Base-by-base conservation (phyloP, 1,140 invertebrate genomes). In the Penaeus indicus region DNA sequence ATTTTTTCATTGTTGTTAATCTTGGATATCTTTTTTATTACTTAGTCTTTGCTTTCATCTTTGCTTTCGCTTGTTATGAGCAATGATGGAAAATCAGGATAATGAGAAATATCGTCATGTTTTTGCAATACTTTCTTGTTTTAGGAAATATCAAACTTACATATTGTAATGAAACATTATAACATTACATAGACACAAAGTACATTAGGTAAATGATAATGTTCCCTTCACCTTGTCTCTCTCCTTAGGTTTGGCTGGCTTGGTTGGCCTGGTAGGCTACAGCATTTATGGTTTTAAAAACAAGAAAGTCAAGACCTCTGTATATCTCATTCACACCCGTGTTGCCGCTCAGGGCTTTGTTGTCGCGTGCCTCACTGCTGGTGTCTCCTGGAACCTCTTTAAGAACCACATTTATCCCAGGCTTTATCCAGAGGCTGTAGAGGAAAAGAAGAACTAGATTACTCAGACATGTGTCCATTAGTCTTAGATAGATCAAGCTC, bases 251-350 rank as follows among this genome's bases (percentile, higher is more conserved):
- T 61, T 89, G 27, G 84, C 32, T 54, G 90, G 90, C 25, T 77
- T 90, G 62, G 75, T 79, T 18, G 90, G 90, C 7, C 25, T 90
- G 27, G 90, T 90, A 19, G 90, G 86, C 19, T 90, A 90, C 69
- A 79, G 87, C 21, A 63, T 90, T 25, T 90, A 90, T 63, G 85
- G 85, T 47, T 85, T 88, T 63, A 69, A 47, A 27, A 81, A 75
- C 42, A 67, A 75, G 32, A 77, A 88, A 75, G 18, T 87, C 25
- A 87, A 88, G 80, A 87, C 79, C 21, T 90, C 90, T 10, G 79
- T 88, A n/a, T 90, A 90, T 80, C 67, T 90, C 38, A 90, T 90
- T 25, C 85, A 90, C 81, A 84, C 88, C 60, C 85, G 90, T 67
- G 85, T 90, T 13, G 75, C 16, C 19, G 90, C 82, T 10, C 90